Percentiles rank a stretch among this genome's conserved stretches.
Conservation (phyloP, 2,797 vertebrate species). For the Delichon dasypus region DNA sequence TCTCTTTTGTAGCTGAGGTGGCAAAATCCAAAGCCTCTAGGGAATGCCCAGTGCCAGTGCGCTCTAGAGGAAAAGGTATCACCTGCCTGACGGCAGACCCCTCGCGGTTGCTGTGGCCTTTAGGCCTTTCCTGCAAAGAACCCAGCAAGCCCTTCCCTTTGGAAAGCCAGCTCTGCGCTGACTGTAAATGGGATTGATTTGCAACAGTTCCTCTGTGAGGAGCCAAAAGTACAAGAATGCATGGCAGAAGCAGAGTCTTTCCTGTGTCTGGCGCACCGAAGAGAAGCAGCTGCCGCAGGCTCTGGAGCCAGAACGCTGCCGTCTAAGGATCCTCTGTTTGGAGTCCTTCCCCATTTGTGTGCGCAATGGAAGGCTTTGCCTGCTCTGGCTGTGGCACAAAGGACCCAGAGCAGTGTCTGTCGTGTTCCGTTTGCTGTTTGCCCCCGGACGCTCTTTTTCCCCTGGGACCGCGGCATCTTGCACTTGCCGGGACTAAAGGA, state of each 20-base stretch:
- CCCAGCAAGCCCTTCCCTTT: not conserved
- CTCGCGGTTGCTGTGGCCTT: not conserved
- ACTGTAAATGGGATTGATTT: not conserved
- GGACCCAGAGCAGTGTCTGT: rapidly evolving
- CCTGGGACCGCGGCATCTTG: rapidly evolving
- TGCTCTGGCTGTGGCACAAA: not conserved
- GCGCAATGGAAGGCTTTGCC: not conserved
- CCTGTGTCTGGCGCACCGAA: rapidly evolving
- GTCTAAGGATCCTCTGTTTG: not conserved
- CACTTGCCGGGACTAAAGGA: not conserved
- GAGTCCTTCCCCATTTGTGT: not conserved
- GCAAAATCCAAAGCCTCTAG: not conserved
- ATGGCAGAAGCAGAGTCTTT: not conserved
- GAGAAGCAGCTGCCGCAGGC: not conserved
- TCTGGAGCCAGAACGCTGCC: rapidly evolving
- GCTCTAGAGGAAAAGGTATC: not conserved
- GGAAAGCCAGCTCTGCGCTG: not conserved
- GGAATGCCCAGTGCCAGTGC: rapidly evolving
- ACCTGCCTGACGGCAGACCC: not conserved
- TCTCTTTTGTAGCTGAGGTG: not conserved
- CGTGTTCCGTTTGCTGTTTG: not conserved
- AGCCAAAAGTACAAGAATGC: not conserved
- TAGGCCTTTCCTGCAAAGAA: not conserved
- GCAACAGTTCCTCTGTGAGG: not conserved
- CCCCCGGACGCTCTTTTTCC: not conserved